These are phyloP conservation scores for Toxotes chatareus DNA, from an alignment of 2,113 vertebrate genomes.

Conservation along the genomic window DNA sequence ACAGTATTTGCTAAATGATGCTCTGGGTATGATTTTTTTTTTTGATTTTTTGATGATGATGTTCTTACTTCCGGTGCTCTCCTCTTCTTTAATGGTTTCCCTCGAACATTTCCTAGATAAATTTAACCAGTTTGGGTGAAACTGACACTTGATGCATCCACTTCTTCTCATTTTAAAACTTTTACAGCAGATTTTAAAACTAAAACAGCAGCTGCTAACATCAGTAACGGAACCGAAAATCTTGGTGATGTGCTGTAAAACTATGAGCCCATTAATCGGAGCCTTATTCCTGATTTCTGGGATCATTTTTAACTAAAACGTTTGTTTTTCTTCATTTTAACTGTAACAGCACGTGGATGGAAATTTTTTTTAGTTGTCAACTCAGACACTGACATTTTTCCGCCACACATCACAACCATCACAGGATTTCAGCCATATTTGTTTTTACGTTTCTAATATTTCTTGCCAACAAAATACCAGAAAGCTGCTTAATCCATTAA, in stretches of 20 bases:
- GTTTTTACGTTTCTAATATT: too few relatives aligned
- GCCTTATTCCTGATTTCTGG: too few relatives aligned
- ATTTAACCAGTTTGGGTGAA: neutral
- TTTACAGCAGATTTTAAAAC: too few relatives aligned
- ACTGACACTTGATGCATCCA: neutral
- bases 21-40: neutral
- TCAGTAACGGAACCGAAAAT: too few relatives aligned
- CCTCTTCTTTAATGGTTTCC: constrained; percentile 5
- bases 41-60: neutral
- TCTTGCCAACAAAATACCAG: too few relatives aligned
- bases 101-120: neutral
- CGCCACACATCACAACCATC: neutral
- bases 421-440: neutral
- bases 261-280: too few relatives aligned
- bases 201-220: too few relatives aligned
- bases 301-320: neutral
- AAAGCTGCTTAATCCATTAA: neutral
- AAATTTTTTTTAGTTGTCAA: neutral
- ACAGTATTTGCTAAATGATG: neutral
- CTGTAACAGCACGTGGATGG: constrained; percentile 9
- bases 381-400: too few relatives aligned
- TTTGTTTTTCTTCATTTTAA: neutral
- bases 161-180: neutral
- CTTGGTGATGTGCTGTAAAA: too few relatives aligned
- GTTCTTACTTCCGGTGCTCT: constrained; percentile 13